Base-by-base conservation (phyloP, 2,888 invertebrate genomes). In the Drosophila tanythrix region DNA sequence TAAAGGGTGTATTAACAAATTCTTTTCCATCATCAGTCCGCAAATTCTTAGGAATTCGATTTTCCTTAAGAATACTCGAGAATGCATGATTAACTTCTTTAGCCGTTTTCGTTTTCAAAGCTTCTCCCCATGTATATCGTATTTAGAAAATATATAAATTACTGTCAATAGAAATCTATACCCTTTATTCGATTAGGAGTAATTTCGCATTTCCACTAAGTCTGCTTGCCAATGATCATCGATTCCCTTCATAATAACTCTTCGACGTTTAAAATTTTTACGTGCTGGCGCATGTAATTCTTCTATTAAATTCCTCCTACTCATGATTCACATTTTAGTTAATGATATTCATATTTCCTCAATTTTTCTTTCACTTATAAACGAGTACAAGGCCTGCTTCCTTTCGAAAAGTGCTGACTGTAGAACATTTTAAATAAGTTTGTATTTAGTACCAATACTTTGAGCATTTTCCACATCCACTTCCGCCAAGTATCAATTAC, bases 41-140 rank as follows among this genome's bases (percentile, higher is more conserved):
- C n/a, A n/a, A 46, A 31, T 59, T 72, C 50, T 68, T 72, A 27
- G 63, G 63, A 15, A 27, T 40, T 3, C 60, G 25, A 33, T 11
- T 33, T 11, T 18, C 18, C 50, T 27, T 50, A 29, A 38, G 18
- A 7, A 38, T 38, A 18, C 7, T 0, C 38, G 15, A 18, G 6
- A 38, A 15, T 18, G 38, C 38, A 0, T 8, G 13, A 5, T 18
- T 10, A 40, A 40, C 40, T 18, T 38, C 38, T 18, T 38, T 7
- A 7, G 38, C 38, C 5, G 13, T 13, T 38, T 38, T 38, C 6
- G 6, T 38, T 38, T 38, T 38, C 13, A 38, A 7, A 6, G 18
- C 38, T 38, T 15, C 13, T 18, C 38, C 38, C 40, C 40, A 43
- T 3, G 43, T n/a, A n/a, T n/a, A n/a, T n/a, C 43, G 18, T 18